Conservation (phyloP, 2,888 invertebrate species). For the Acrobasis repandana region DNA sequence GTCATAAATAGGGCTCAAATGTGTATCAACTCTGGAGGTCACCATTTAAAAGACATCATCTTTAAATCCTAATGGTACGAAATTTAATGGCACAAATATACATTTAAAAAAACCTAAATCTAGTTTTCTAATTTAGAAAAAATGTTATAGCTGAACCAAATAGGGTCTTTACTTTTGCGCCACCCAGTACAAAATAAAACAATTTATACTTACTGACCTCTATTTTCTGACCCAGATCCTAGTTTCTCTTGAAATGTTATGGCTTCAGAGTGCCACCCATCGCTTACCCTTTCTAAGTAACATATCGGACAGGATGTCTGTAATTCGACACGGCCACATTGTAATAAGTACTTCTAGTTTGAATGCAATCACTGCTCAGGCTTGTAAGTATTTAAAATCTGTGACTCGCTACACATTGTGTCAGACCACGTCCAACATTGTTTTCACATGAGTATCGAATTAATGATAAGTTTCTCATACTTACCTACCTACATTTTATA, state of each 20-base stretch:
- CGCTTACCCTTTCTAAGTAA: conserved; percentile 36
- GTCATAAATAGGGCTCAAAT: too few relatives aligned
- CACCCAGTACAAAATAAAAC: too few relatives aligned
- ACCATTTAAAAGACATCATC: too few relatives aligned
- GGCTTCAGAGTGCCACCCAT: conserved; percentile 22
- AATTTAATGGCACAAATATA: too few relatives aligned
- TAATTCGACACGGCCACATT: conserved; percentile 40
- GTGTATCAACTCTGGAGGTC: too few relatives aligned
- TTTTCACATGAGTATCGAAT: conserved; percentile 28
- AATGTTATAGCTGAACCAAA: too few relatives aligned
- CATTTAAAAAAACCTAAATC: too few relatives aligned
- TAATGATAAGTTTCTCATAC: not conserved
- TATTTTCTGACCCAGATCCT: conserved; percentile 25
- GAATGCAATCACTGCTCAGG: conserved; percentile 18
- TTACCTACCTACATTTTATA: not conserved
- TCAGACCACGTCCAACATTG: conserved; percentile 25
- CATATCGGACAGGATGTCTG: conserved; percentile 47
- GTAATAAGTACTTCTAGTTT: conserved; percentile 21
- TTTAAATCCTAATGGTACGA: too few relatives aligned
- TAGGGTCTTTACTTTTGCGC: too few relatives aligned
- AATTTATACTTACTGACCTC: not conserved
- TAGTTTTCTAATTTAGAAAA: too few relatives aligned
- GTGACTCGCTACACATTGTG: not conserved
- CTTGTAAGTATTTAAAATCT: too few relatives aligned
- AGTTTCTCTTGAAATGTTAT: conserved; percentile 26